These are phyloP conservation scores for Ammospiza maritima DNA, from an alignment of 2,797 vertebrate genomes.

Conservation along the genomic window DNA sequence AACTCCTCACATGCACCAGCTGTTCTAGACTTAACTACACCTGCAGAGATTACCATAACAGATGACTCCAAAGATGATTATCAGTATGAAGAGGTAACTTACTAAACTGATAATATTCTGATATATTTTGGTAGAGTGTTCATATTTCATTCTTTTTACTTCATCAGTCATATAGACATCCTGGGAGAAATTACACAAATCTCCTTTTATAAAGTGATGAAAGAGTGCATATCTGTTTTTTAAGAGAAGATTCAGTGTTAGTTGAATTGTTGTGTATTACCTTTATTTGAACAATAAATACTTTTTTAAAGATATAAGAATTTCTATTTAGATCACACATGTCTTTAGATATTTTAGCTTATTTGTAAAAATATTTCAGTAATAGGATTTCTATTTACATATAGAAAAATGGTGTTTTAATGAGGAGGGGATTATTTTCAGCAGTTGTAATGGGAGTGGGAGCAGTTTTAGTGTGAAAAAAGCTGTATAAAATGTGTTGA, in stretches of 20 bases:
- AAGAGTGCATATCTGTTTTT: not conserved
- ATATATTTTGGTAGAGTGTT: not conserved
- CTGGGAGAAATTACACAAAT: not conserved
- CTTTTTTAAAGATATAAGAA: not conserved
- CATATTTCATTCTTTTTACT: not conserved
- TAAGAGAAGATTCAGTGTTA: not conserved
- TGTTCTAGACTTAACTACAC: conserved; percentile 74
- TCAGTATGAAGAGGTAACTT: conserved; percentile 82
- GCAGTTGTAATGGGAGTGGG: not conserved
- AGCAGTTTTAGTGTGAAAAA: not conserved
- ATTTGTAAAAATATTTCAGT: not conserved
- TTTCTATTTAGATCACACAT: not conserved
- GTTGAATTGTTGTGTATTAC: not conserved
- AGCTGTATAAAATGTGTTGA: not conserved
- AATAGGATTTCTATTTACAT: not conserved
- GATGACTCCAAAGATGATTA: conserved; percentile 76
- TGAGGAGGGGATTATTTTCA: not conserved
- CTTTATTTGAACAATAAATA: not conserved
- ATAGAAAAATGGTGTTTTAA: not conserved
- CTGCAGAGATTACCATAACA: conserved; percentile 71
- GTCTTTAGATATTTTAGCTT: not conserved
- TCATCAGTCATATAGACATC: not conserved
- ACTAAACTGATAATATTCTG: not conserved
- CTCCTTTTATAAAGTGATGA: not conserved
- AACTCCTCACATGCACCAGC: not conserved